Evolutionary conservation across 2,888 invertebrate genomes (phyloP).

Genomic region (Orthosia gothica): DNA sequence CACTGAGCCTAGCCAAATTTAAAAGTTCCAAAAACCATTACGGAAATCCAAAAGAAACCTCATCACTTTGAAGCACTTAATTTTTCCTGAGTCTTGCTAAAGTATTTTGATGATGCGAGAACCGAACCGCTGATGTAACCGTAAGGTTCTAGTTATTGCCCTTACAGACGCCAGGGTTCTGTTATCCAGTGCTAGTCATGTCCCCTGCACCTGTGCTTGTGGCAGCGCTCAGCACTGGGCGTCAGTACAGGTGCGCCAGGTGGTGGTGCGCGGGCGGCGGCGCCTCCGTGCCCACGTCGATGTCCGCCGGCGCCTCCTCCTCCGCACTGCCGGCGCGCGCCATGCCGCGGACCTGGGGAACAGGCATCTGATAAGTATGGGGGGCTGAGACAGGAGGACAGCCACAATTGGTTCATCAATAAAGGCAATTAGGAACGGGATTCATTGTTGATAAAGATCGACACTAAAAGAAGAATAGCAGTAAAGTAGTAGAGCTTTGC

Average conservation of each 20-base stretch:
- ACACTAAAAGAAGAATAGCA: no score
- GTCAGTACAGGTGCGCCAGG: slow-evolving; percentile 67
- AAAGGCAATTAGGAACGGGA: no score
- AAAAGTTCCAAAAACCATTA: background rate
- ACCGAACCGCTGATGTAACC: no score
- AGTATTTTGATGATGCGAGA: background rate
- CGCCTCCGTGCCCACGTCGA: slow-evolving; percentile 89
- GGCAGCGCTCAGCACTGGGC: slow-evolving; percentile 63
- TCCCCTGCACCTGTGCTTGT: slow-evolving; percentile 4
- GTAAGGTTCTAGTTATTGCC: no score
- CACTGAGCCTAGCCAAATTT: background rate
- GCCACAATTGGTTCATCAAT: no score
- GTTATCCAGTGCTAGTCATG: background rate
- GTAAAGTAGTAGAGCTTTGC: no score
- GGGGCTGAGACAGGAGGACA: background rate
- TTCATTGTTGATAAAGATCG: no score
- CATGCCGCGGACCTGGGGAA: slow-evolving; percentile 83
- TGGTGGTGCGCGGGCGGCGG: slow-evolving; percentile 76
- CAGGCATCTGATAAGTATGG: background rate
- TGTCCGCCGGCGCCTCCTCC: slow-evolving; percentile 87
- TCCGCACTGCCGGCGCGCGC: slow-evolving; percentile 75
- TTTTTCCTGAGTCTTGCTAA: no score
- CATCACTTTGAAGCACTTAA: no score
- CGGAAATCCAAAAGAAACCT: background rate
- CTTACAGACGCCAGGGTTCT: background rate